phyloP scores from a whole-genome alignment of 1,140 invertebrate species.

The Pseudomyrmex cubaensis region DNA sequence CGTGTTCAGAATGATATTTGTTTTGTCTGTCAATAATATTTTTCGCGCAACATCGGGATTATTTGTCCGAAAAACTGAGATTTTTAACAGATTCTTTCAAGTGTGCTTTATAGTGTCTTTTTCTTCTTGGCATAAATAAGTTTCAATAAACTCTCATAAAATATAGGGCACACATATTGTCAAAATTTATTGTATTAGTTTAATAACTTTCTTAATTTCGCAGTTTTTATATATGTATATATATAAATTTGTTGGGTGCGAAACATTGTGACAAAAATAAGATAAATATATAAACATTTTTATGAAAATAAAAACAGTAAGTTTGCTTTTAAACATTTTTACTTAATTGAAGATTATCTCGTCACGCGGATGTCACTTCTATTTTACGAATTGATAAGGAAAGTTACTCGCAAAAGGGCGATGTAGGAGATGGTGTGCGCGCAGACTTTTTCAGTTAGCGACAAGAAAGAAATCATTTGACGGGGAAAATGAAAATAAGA shows the following conservation, averaged over 20 bases:
- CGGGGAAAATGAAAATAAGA: constrained; percentile 73
- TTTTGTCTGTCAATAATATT: not conserved
- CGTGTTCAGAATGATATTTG: constrained; percentile 40
- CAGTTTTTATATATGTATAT: too few relatives aligned
- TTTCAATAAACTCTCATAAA: not conserved
- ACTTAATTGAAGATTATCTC: constrained; percentile 53
- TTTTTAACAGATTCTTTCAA: not conserved
- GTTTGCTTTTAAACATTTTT: constrained; percentile 40
- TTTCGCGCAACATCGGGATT: constrained; percentile 17
- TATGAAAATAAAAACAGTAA: not conserved
- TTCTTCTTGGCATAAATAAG: not conserved
- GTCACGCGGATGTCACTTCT: constrained; percentile 23
- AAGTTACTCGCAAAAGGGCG: not conserved
- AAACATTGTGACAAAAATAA: not conserved
- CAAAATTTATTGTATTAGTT: too few relatives aligned
- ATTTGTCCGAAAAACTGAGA: constrained; percentile 6
- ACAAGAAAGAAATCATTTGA: constrained; percentile 67
- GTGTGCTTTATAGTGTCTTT: not conserved
- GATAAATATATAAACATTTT: not conserved
- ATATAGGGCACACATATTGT: not conserved
- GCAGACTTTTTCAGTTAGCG: constrained; percentile 67
- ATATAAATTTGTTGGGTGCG: not conserved
- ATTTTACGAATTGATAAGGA: constrained; percentile 45
- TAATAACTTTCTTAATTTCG: not conserved
- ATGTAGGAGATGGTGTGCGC: constrained; percentile 49